These are phyloP conservation scores for Ennomos fuscantarius DNA, from an alignment of 2,888 invertebrate genomes.

Conservation along the genomic window DNA sequence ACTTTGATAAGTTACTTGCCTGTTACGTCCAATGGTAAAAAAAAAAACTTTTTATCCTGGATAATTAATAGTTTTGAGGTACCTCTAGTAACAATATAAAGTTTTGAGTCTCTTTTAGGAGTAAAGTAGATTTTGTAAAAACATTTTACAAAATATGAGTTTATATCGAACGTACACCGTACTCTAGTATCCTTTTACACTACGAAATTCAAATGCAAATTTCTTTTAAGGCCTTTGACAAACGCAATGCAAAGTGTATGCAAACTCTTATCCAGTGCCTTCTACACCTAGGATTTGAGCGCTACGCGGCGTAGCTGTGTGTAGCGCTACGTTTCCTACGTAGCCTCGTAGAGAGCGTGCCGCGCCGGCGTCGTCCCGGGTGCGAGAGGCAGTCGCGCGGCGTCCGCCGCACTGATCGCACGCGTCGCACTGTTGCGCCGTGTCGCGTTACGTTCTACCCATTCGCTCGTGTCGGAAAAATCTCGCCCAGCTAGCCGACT, in stretches of 20 bases:
- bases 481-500: constrained; percentile 28
- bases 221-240: constrained; percentile 34
- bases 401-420: constrained; percentile 54
- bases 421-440: constrained; percentile 26
- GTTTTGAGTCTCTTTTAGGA: background rate
- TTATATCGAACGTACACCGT: background rate
- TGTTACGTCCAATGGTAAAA: too few species aligned
- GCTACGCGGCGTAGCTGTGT: background rate
- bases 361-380: constrained; percentile 31
- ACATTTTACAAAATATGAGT: background rate
- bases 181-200: constrained; percentile 16
- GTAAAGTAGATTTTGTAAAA: constrained; percentile 1
- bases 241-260: constrained; percentile 42
- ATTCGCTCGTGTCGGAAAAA: constrained; percentile 12
- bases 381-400: constrained; percentile 63
- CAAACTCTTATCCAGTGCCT: constrained; percentile 28
- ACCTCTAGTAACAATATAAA: too few species aligned
- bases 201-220: constrained; percentile 30
- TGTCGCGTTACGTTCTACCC: constrained; percentile 11
- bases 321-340: background rate
- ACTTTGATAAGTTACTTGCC: too few species aligned
- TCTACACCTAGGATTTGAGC: constrained; percentile 14
- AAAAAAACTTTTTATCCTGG: too few species aligned
- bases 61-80: too few species aligned
- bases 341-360: constrained; percentile 24